Evolutionary conservation across 2,113 vertebrate species (phyloP).

Genomic region (Melanerpes formicivorus): DNA sequence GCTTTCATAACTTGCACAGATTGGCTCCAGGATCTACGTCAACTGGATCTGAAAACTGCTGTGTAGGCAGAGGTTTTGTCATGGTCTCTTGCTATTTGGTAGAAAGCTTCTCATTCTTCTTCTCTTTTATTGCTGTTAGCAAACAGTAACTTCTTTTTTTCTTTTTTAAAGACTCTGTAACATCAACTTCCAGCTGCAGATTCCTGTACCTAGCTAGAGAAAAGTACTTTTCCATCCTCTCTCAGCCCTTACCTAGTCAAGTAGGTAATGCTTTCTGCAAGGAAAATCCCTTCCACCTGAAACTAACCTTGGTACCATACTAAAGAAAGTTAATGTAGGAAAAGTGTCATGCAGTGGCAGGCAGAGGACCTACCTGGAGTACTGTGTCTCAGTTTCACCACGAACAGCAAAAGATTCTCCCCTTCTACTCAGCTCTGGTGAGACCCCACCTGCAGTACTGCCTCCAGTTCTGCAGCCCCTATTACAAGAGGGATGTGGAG

Average conservation of each 20-base stretch:
- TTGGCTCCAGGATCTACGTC: not conserved
- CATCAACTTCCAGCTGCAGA: not conserved
- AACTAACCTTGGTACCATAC: not conserved
- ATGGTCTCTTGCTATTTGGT: not conserved
- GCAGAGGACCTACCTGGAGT: not conserved
- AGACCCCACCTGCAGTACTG: too few species aligned
- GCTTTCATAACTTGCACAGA: not conserved
- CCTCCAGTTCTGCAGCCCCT: too few species aligned
- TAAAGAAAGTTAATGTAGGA: not conserved
- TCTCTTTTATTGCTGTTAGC: not conserved
- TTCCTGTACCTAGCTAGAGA: not conserved
- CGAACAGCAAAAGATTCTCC: too few species aligned
- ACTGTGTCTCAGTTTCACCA: too few species aligned
- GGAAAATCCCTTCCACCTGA: not conserved
- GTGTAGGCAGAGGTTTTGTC: not conserved
- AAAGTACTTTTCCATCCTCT: not conserved
- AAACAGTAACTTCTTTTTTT: not conserved
- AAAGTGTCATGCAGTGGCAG: not conserved
- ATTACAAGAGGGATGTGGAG: too few species aligned
- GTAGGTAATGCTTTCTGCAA: not conserved
- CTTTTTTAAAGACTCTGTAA: not conserved
- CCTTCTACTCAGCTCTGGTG: too few species aligned
- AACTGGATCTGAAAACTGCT: not conserved
- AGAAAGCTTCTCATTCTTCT: not conserved
- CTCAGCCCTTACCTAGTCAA: not conserved